phyloP scores from a whole-genome alignment of 2,113 vertebrate genomes.

The Pyxicephalus adspersus region DNA sequence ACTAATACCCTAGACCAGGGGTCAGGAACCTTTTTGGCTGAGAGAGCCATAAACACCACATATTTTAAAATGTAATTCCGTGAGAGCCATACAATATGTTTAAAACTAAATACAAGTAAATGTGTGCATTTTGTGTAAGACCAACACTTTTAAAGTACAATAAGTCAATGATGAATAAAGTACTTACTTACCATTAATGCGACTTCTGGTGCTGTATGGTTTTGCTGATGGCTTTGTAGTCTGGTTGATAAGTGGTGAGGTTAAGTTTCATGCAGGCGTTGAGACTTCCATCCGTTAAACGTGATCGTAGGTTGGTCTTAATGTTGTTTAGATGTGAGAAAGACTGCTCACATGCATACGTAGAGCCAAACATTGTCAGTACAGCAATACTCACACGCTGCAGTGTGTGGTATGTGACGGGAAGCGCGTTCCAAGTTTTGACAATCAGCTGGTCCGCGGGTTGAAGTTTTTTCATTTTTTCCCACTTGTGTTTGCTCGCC shows the following conservation, averaged over 20 bases:
- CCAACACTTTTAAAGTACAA: no score
- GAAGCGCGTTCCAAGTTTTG: conserved; percentile 30
- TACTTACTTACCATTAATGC: conserved; percentile 3
- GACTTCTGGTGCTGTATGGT: conserved; percentile 18
- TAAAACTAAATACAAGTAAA: no score
- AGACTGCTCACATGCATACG: conserved; percentile 57
- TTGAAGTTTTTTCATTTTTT: conserved; percentile 35
- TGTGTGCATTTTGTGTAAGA: no score
- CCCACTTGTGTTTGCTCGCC: conserved; percentile 50
- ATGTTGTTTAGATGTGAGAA: conserved; percentile 59
- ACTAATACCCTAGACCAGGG: no score
- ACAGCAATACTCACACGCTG: conserved; percentile 55
- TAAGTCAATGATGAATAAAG: no score
- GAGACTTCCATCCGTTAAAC: no score
- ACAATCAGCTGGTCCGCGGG: no score
- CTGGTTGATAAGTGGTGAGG: conserved; percentile 1
- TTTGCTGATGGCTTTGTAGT: conserved; percentile 12
- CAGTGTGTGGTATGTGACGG: conserved; percentile 55
- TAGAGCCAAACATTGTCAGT: conserved; percentile 59
- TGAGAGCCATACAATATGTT: no score
- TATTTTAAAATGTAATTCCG: no score
- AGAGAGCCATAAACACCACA: no score
- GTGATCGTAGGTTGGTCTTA: no score
- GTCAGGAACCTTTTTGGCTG: no score
- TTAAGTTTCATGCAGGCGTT: conserved; percentile 21